These are phyloP conservation scores for Falco novaeseelandiae DNA, from an alignment of 2,797 vertebrate genomes.

Conservation along the genomic window DNA sequence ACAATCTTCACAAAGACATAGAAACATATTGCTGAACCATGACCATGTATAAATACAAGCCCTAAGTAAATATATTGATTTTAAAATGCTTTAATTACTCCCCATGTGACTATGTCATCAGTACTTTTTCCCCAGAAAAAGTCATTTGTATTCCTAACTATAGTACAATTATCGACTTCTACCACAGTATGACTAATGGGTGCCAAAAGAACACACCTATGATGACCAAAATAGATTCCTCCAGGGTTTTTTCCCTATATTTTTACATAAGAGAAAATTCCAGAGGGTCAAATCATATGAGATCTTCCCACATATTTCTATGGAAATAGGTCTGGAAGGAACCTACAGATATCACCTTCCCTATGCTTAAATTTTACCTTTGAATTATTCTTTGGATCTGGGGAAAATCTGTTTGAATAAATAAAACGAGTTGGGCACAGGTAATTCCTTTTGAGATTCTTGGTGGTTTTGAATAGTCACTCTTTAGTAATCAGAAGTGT, in stretches of 20 bases:
- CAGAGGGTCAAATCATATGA: neutral
- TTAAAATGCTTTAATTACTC: neutral
- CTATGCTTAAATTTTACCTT: neutral
- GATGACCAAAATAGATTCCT: neutral
- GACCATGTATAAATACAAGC: neutral
- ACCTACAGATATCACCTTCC: neutral
- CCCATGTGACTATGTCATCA: neutral
- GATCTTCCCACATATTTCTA: neutral
- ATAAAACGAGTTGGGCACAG: neutral
- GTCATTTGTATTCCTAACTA: neutral
- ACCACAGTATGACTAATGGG: neutral
- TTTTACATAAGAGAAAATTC: neutral
- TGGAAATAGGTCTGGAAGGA: neutral
- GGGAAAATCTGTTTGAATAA: neutral
- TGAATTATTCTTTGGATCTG: neutral
- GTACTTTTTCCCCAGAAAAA: neutral
- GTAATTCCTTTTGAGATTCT: neutral
- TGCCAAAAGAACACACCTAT: neutral
- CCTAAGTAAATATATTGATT: neutral
- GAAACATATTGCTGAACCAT: neutral
- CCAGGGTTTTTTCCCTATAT: neutral
- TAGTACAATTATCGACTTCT: neutral
- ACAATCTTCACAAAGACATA: neutral
- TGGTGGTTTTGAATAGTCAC: neutral
- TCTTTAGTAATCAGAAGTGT: neutral